Conservation (phyloP, 2,797 vertebrate species). For the Clarias laeviceps region DNA sequence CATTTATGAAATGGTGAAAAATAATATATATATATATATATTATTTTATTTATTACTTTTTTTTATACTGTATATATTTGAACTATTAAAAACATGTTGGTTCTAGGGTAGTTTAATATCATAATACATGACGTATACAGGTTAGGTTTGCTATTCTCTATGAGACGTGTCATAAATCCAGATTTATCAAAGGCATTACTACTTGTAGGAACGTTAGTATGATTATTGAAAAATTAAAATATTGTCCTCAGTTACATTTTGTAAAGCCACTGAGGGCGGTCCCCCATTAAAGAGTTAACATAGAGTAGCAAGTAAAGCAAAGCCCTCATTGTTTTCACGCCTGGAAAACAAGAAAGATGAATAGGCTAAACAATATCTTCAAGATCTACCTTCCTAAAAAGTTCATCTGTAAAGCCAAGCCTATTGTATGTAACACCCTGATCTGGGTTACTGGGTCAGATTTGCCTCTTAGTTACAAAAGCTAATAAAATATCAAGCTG, state of each 20-base stretch:
- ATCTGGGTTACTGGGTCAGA: conserved; percentile 4
- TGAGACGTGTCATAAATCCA: neutral
- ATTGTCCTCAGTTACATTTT: neutral
- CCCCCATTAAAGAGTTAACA: neutral
- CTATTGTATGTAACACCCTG: neutral
- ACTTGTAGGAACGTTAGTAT: neutral
- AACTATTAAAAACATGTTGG: too few relatives aligned
- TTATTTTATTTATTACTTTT: too few relatives aligned
- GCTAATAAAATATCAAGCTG: conserved; percentile 7
- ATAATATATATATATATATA: too few relatives aligned
- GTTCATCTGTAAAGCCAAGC: neutral
- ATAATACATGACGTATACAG: neutral
- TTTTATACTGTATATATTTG: too few relatives aligned
- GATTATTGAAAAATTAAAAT: neutral
- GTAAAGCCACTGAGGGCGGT: too few relatives aligned
- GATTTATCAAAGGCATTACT: neutral
- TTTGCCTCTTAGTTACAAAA: conserved; percentile 11
- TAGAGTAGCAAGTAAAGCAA: neutral
- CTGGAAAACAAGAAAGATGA: neutral
- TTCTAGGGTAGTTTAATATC: too few relatives aligned
- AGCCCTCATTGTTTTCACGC: neutral
- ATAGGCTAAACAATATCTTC: neutral
- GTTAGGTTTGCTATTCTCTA: neutral
- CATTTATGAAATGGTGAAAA: too few relatives aligned
- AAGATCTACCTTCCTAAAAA: neutral